Evolutionary conservation across 2,888 invertebrate species (phyloP), one percentile per base, ranked within the genome.

Genomic region (Andrena bucephala): DNA sequence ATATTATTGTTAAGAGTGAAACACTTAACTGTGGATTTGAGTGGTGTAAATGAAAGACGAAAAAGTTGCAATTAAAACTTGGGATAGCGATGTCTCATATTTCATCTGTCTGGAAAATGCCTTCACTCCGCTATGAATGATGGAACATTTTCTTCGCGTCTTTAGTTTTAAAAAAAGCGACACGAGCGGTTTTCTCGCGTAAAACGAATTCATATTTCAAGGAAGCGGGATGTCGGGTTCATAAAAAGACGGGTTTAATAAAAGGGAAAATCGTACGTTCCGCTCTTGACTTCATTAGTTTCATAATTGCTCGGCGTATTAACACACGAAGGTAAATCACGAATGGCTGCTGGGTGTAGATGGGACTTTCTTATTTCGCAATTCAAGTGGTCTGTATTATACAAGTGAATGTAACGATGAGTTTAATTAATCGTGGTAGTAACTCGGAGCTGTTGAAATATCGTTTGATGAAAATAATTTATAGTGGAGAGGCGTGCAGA

Each of bases 151-250:
- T 4, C 24, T 57, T 24, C 57, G 10, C 27, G 24, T 24, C 24
- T 57, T 20, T 10, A 20, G 54, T 3, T 4, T 57, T 27, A 24
- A 57, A 57, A 52, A 52, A 20, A 57, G 54, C 24, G 24, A 24
- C 10, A 27, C 54, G 27, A 3, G 57, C 10, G 57, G 57, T 57
- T 27, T 27, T 13, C 24, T 27, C 24, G 27, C 27, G 24, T 20
- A 57, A 20, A 57, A 57, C 24, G 54, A 24, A 8, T 57, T 57
- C 54, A 57, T 57, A 57, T 57, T 57, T 20, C 54, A 57, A 24
- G 13, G 42, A 4, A 42, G 54, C 24, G 20, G 24, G 24, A 20
- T 8, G 54, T 24, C 2, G 24, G 54, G 10, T 1, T 42, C 54
- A 1, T 57, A 8, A 57, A 57, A 52, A 27, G 24, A 20, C 24